Evolutionary conservation across 2,113 vertebrate species (phyloP).

Genomic region (Talpa occidentalis): DNA sequence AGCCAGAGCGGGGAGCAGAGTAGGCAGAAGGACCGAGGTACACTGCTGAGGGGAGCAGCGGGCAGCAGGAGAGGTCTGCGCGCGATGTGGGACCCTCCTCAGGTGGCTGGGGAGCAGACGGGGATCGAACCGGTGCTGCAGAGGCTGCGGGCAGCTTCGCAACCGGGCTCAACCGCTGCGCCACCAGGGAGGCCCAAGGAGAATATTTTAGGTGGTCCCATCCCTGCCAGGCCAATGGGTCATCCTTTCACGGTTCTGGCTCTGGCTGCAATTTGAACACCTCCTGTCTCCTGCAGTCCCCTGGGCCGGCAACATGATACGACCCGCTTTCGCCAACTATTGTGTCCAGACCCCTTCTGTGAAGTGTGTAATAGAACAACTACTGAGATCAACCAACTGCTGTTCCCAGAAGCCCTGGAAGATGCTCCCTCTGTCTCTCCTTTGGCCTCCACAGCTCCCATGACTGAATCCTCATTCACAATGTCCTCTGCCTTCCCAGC

Average conservation of each 20-base stretch:
- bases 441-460: background rate
- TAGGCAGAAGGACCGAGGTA: too few relatives aligned
- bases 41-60: too few relatives aligned
- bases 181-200: too few relatives aligned
- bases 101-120: too few relatives aligned
- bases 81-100: too few relatives aligned
- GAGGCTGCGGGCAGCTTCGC: too few relatives aligned
- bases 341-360: slow-evolving; percentile 41
- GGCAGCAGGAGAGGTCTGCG: too few relatives aligned
- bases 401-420: background rate
- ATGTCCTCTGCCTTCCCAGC: background rate
- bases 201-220: background rate
- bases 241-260: background rate
- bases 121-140: too few relatives aligned
- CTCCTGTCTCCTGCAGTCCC: background rate
- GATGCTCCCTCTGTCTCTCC: background rate
- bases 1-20: too few relatives aligned
- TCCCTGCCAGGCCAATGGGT: background rate
- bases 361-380: background rate
- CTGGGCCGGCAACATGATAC: background rate
- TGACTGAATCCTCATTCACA: background rate
- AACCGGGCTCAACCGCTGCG: too few relatives aligned
- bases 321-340: background rate
- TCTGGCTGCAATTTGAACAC: background rate
- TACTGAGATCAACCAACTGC: background rate